Conservation (phyloP, 2,113 vertebrate species). For the Natator depressus region DNA sequence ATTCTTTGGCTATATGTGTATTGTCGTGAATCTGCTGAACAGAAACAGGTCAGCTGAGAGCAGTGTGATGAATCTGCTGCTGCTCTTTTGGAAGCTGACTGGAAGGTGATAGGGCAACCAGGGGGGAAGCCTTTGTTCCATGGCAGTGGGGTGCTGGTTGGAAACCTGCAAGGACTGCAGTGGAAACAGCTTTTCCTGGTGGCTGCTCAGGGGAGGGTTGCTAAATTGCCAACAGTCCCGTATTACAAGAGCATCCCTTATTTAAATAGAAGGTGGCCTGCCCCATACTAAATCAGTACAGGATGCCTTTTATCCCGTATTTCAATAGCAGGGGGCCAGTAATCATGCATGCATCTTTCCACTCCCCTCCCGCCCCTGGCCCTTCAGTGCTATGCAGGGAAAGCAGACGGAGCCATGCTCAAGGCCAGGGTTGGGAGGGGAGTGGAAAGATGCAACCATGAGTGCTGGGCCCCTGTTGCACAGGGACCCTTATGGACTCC, state of each 20-base stretch:
- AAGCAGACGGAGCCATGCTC: background rate
- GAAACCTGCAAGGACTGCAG: background rate
- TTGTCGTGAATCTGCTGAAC: background rate
- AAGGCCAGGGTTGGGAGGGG: background rate
- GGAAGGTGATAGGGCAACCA: constrained; percentile 8
- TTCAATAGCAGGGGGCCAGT: background rate
- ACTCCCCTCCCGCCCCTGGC: background rate
- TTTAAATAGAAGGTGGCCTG: background rate
- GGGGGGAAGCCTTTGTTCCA: background rate
- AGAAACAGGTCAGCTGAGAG: background rate
- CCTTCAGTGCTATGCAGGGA: background rate
- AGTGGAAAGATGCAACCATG: background rate
- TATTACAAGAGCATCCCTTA: background rate
- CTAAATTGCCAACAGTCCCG: background rate
- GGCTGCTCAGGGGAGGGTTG: background rate
- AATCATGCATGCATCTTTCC: background rate
- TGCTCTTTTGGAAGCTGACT: constrained; percentile 23
- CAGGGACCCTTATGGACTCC: background rate
- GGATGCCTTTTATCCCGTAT: background rate
- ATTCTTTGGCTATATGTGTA: background rate
- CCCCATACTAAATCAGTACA: background rate
- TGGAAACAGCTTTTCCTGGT: background rate
- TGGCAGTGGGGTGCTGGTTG: background rate
- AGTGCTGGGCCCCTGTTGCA: too few relatives aligned
- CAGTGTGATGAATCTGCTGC: background rate